Evolutionary conservation across 2,113 vertebrate species (phyloP), one percentile per base, ranked within the genome.

Genomic region (Camelus bactrianus): DNA sequence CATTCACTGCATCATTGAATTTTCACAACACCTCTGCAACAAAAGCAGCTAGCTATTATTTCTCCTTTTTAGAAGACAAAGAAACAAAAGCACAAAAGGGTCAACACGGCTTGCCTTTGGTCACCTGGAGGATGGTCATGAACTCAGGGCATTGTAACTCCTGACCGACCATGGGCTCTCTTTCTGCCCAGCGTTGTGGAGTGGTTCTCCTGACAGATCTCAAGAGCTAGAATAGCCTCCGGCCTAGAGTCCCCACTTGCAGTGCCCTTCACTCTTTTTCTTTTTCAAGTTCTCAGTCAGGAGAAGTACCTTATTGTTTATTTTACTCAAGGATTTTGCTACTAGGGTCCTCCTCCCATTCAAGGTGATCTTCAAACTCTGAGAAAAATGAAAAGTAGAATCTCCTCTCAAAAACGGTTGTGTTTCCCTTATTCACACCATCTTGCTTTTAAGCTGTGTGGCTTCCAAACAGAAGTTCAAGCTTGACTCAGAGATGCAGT

Each of bases 1-100:
- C 67, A 75, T 88, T 95, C 77, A 79, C 69, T 69, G 77, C 62
- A 82, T 89, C 67, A 54, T n/a, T 96, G 87, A 56, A 87, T 86
- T 97, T 97, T 91, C 77, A 86, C 65, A 96, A 88, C 42, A 91
- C 17, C 35, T 96, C 62, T 97, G 67, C 8, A 76, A 67, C 69
- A 70, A 67, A 79, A 85, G 46, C 26, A 7, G 50, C 3, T 17
- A 88, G 48, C n/a, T 75, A 67, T 56, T 77, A 48, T 48, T 95
- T 91, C 52, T 89, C 6, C 60, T 93, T 77, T 95, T 89, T 95
- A 38, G 93, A 89, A 91, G 35, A 58, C 38, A 86, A 64, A 48
- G 12, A 50, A 96, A 56, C 28, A 56, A 92, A 91, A 80, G 8
- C 52, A 93, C 46, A 85, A 79, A 83, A 6, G 30, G 15, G 58